These are phyloP conservation scores for Xanthorhoe designata DNA, from an alignment of 2,888 invertebrate species.

Conservation along the genomic window DNA sequence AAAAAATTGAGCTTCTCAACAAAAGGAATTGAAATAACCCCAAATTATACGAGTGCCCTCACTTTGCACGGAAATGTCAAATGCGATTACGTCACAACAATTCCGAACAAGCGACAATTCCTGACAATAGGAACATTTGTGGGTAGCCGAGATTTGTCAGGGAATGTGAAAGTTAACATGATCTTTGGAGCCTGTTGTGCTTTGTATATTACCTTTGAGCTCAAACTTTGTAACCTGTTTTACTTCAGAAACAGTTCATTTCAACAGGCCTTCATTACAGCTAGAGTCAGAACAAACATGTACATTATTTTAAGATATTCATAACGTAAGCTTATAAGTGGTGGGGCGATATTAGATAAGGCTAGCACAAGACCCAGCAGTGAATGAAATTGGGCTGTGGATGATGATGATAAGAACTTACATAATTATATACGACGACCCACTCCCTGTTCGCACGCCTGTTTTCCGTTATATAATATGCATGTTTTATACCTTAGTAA, in stretches of 20 bases:
- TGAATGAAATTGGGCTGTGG: no score
- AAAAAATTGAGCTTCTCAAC: slow-evolving; percentile 25
- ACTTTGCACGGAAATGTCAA: slow-evolving; percentile 26
- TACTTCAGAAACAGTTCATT: background rate
- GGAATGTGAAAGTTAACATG: slow-evolving; percentile 34
- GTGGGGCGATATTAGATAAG: no score
- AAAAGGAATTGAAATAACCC: slow-evolving; percentile 34
- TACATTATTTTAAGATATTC: no score
- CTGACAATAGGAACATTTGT: slow-evolving; percentile 26
- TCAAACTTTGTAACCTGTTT: slow-evolving; percentile 6
- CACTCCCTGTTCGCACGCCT: no score
- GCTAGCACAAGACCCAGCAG: no score
- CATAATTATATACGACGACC: no score
- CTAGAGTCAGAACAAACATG: no score
- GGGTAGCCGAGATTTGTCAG: slow-evolving; percentile 33
- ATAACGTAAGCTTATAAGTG: no score
- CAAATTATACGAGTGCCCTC: slow-evolving; percentile 30
- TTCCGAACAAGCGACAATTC: slow-evolving; percentile 26
- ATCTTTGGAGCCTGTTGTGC: slow-evolving; percentile 1
- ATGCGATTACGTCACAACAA: slow-evolving; percentile 34
- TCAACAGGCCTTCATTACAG: no score
- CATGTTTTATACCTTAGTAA: no score
- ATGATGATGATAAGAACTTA: no score
- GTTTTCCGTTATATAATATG: no score
- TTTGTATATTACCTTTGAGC: background rate